Conservation (phyloP, 2,113 vertebrate species). For the Tenrec ecaudatus region DNA sequence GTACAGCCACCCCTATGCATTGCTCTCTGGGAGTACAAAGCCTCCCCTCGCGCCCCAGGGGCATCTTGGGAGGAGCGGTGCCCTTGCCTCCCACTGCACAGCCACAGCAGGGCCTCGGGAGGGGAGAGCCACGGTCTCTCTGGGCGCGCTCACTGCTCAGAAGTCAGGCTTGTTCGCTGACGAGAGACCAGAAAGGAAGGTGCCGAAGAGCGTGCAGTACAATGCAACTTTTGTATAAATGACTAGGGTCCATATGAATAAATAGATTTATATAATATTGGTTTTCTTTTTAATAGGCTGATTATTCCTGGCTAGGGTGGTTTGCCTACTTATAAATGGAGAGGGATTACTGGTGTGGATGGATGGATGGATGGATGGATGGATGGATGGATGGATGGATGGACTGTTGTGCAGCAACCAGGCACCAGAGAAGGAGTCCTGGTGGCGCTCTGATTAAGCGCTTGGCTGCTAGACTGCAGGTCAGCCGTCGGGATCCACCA, state of each 20-base stretch:
- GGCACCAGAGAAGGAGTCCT: too few relatives aligned
- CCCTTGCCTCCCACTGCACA: not conserved
- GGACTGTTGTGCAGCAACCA: too few relatives aligned
- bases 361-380: too few relatives aligned
- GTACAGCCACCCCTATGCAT: too few relatives aligned
- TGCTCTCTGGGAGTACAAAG: too few relatives aligned
- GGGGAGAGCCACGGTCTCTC: too few relatives aligned
- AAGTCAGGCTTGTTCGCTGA: not conserved
- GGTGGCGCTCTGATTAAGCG: not conserved
- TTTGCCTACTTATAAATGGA: not conserved
- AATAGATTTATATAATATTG: not conserved
- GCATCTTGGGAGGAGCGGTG: too few relatives aligned
- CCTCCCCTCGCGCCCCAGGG: too few relatives aligned
- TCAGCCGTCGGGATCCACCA: not conserved
- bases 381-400: too few relatives aligned
- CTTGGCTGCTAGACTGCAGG: not conserved
- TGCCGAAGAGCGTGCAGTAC: accelerated
- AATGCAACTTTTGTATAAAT: not conserved
- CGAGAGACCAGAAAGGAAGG: not conserved
- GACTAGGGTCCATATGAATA: not conserved
- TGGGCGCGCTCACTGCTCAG: too few relatives aligned
- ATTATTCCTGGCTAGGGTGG: not conserved
- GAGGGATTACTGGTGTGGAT: too few relatives aligned
- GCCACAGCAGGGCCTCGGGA: too few relatives aligned
- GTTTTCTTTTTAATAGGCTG: not conserved